Base-by-base conservation (phyloP, 2,113 vertebrate genomes). In the Puntigrus tetrazona region DNA sequence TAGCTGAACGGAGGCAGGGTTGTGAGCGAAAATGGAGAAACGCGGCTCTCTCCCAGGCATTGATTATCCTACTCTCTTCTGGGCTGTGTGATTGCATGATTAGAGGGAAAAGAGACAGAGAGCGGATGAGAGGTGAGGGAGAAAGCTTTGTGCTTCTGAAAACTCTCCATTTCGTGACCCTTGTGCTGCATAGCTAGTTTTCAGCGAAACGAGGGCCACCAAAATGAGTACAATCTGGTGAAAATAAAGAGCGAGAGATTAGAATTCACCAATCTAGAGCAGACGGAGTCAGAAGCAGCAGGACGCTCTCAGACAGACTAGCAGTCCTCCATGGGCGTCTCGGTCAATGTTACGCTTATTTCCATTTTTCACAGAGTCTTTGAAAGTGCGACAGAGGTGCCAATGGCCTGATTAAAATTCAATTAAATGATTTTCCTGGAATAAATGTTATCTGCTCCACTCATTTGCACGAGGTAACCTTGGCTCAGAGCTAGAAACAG, bases 391-490 rank as follows among this genome's bases (percentile, higher is more conserved):
- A 75, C 27, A 29, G 45, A 75, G 73, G 73, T 75, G 41, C 45
- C 73, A 75, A 52, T 75, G 73, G 73, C 73, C 73, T 75, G 73
- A 91, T 92, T 93, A 91, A 93, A 94, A 94, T 93, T 94, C 90
- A 93, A 93, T 93, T 90, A 92, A 94, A 90, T 80, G 88, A 92
- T 93, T 93, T 91, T 93, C 88, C 87, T 86, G 34, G 61, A 85
- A 87, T 84, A 90, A 89, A 87, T 86, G 88, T 91, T 92, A 93
- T 93, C 91, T 86, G 86, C 83, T 4, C 84, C 31, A 81, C 92
- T 93, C 89, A 93, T 93, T 93, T 92, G 91, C 93, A 94, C 90
- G 92, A 84, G 80, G 84, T 88, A 91, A 94, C 93, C 93, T 94
- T 93, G 93, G 85, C 73, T 11, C 84, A 34, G 84, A 70, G 27